These are phyloP conservation scores for Pterobdella sp. DNA, from an alignment of 2,888 invertebrate species.

Conservation along the genomic window DNA sequence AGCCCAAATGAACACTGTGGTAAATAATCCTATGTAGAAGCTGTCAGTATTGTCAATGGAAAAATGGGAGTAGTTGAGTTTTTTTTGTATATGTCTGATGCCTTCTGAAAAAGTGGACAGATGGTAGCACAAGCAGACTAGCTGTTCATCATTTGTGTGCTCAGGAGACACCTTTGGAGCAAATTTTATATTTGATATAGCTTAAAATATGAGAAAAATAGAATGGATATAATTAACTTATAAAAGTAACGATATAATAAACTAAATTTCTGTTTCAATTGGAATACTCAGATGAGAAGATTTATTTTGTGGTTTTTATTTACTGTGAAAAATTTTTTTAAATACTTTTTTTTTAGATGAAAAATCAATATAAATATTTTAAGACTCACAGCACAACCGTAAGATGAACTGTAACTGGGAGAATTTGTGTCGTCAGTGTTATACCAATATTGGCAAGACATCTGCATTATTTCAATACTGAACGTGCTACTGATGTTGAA, in stretches of 20 bases:
- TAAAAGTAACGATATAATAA: too few relatives aligned
- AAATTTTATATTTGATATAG: too few relatives aligned
- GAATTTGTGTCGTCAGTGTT: neutral
- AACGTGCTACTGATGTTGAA: neutral
- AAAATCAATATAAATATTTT: too few relatives aligned
- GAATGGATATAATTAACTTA: too few relatives aligned
- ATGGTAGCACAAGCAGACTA: slow-evolving; percentile 23
- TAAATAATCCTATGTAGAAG: neutral
- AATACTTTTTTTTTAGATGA: too few relatives aligned
- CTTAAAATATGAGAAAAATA: too few relatives aligned
- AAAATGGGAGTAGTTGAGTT: neutral
- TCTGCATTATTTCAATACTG: slow-evolving; percentile 3
- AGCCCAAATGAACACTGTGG: slow-evolving; percentile 1
- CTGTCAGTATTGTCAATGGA: neutral
- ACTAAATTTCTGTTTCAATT: too few relatives aligned
- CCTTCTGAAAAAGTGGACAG: slow-evolving; percentile 14
- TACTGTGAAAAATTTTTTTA: too few relatives aligned
- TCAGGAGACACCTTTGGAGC: slow-evolving; percentile 24
- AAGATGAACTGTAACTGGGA: neutral
- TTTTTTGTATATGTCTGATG: neutral
- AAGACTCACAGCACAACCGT: slow-evolving; percentile 24
- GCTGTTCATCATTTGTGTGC: neutral
- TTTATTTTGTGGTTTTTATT: too few relatives aligned
- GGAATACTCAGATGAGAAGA: too few relatives aligned
- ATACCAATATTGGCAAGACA: slow-evolving; percentile 28